Percentiles rank a stretch among this genome's conserved stretches.
phyloP scores from a whole-genome alignment of 1,140 invertebrate species.

The Drosophila auraria region DNA sequence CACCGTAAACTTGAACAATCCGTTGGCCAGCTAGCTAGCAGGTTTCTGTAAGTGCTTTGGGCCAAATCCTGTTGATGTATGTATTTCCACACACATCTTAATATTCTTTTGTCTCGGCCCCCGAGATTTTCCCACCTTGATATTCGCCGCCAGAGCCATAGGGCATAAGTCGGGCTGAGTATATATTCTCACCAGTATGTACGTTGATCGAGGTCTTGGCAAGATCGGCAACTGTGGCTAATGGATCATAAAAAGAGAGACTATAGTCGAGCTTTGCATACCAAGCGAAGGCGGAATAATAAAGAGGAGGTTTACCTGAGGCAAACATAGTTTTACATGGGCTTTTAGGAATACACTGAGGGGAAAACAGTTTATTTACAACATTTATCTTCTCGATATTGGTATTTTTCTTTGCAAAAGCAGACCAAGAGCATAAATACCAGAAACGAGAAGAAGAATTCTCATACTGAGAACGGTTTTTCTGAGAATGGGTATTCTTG shows the following conservation, averaged over 20 bases:
- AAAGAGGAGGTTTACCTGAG: conserved; percentile 13
- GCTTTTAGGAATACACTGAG: too few species aligned
- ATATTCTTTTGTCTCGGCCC: conserved; percentile 32
- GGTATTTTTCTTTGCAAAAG: too few species aligned
- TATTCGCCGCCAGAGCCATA: conserved; percentile 11
- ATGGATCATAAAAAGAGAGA: conserved; percentile 38
- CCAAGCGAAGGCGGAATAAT: not conserved
- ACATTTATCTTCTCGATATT: too few species aligned
- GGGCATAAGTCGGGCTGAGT: conserved; percentile 24
- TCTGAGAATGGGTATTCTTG: too few species aligned
- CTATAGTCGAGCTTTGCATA: conserved; percentile 47
- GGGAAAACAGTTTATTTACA: too few species aligned
- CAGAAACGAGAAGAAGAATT: too few species aligned
- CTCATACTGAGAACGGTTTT: too few species aligned
- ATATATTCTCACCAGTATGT: conserved; percentile 5
- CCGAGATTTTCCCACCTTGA: conserved; percentile 38
- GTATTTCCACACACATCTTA: conserved; percentile 2
- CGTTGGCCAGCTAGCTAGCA: not conserved
- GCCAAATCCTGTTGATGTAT: conserved; percentile 9
- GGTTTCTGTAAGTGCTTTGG: not conserved
- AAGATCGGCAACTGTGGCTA: conserved; percentile 4
- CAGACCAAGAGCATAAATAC: too few species aligned
- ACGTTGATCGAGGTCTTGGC: conserved; percentile 28
- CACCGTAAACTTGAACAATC: not conserved
- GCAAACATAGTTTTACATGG: not conserved